Evolutionary conservation across 2,888 invertebrate genomes (phyloP), one percentile per base, ranked within the genome.

Genomic region (Dasysyrphus albostriatus): DNA sequence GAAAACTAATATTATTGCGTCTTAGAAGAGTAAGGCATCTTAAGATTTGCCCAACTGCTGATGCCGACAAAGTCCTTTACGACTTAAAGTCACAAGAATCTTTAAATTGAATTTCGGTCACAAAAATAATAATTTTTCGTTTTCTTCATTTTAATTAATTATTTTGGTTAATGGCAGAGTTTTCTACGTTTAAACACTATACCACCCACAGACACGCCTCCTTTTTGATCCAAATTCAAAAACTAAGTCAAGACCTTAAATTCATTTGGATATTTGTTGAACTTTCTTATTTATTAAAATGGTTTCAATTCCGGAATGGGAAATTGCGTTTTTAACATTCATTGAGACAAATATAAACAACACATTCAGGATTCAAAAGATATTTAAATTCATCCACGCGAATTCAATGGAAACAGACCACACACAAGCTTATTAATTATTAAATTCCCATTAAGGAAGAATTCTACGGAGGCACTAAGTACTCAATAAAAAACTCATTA

Each of bases 381-480:
- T 24, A 5, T 7, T 14, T 54, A 14, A 29, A 4, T 54, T 32
- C n/a, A 32, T 54, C n/a, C 14, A 4, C 6, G 7, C 14, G n/a
- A 54, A 54, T 29, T 32, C 29, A 8, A 54, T 54, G 14, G 29
- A 29, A 54, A 51, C 6, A 29, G 54, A 32, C 54, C 29, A 29
- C 29, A 54, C 14, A 12, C 12, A 29, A 32, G 8, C 54, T 29
- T n/a, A 54, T 54, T n/a, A 58, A 58, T 58, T 16, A 58, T 58
- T 58, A 58, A 58, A 58, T 10, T 9, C 10, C 5, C 32, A 58
- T 58, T 58, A 58, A 16, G 58, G 10, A 6, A 16, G 2, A 56
- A 29, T 51, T 24, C 12, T 51, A 29, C 14, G 3, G 24, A 14
- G 24, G 24, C 14, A 24, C n/a, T 16, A 47, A 5, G 16, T 8